Conservation (phyloP, 2,113 vertebrate species). For the Cavia porcellus region DNA sequence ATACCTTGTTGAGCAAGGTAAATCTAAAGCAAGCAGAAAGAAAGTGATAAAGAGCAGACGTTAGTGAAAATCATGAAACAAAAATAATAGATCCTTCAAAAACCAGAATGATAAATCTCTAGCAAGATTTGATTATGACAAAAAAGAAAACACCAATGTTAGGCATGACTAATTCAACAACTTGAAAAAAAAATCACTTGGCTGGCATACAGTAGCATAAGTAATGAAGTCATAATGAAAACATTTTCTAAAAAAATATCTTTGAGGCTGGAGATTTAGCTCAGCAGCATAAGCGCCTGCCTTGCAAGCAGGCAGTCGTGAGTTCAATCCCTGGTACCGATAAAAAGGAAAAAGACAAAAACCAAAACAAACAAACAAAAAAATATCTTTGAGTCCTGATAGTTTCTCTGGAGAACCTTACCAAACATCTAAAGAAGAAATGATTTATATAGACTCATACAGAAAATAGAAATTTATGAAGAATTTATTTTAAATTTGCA, state of each 20-base stretch:
- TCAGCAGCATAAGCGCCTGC: too few species aligned
- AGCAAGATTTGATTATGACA: not conserved
- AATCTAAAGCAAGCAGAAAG: not conserved
- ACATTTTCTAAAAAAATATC: not conserved
- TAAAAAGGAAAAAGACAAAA: too few species aligned
- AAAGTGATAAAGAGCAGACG: constrained; percentile 20
- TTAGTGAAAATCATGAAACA: not conserved
- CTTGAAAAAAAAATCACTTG: constrained; percentile 6
- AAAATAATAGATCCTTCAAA: not conserved
- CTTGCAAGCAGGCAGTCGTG: too few species aligned
- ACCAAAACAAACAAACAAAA: not conserved
- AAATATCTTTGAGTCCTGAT: not conserved
- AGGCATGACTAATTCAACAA: not conserved
- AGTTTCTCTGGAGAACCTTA: not conserved
- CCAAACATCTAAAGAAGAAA: not conserved
- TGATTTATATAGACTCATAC: not conserved
- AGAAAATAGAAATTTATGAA: not conserved
- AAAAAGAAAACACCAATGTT: not conserved
- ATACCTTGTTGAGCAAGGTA: not conserved
- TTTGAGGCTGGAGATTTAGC: not conserved
- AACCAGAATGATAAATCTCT: not conserved
- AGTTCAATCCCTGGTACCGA: too few species aligned
- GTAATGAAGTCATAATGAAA: not conserved
- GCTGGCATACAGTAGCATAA: not conserved
- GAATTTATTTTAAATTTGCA: constrained; percentile 5